A percentile compares a stretch with the other conserved stretches of the same genome.
Evolutionary conservation across 2,888 invertebrate species (phyloP).

Genomic region (Perithous albicinctus): DNA sequence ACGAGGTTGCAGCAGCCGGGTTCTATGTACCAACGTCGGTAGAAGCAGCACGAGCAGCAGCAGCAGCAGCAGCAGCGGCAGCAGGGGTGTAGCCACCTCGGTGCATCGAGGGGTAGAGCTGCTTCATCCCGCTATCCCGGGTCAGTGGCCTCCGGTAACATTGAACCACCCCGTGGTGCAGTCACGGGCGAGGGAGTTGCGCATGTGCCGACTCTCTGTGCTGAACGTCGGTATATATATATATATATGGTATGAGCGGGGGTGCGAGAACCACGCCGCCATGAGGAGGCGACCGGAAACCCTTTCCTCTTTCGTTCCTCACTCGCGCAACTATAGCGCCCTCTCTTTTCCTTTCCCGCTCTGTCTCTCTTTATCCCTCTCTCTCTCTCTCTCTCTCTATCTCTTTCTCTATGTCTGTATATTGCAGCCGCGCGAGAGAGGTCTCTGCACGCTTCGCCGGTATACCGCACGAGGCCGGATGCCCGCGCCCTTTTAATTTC

Average conservation of each 20-base stretch:
- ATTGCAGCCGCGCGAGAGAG: conserved; percentile 46
- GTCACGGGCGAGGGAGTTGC: conserved; percentile 82
- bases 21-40: conserved; percentile 55
- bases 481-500: conserved; percentile 59
- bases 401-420: too few species aligned
- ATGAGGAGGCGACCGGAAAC: conserved; percentile 70
- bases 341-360: conserved; percentile 51
- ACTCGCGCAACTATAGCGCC: conserved; percentile 37
- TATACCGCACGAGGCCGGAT: conserved; percentile 60
- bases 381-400: conserved; percentile 44
- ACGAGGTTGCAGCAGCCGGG: conserved; percentile 68
- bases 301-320: conserved; percentile 63
- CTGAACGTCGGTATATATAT: conserved; percentile 39
- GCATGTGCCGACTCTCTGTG: conserved; percentile 76
- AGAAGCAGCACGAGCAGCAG: conserved; percentile 69
- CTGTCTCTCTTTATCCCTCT: conserved; percentile 39
- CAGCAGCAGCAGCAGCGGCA: conserved; percentile 71
- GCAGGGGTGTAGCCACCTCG: conserved; percentile 82
- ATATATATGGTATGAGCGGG: conserved; percentile 6
- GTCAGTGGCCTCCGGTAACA: conserved; percentile 85
- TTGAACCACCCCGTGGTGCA: conserved; percentile 84
- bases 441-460: conserved; percentile 60
- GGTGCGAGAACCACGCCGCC: conserved; percentile 69
- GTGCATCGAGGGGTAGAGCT: conserved; percentile 82
- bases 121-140: conserved; percentile 77